Percentiles rank a stretch among this genome's conserved stretches.
Conservation (phyloP, 2,888 invertebrate genomes). For the Drosophila paramelanica region DNA sequence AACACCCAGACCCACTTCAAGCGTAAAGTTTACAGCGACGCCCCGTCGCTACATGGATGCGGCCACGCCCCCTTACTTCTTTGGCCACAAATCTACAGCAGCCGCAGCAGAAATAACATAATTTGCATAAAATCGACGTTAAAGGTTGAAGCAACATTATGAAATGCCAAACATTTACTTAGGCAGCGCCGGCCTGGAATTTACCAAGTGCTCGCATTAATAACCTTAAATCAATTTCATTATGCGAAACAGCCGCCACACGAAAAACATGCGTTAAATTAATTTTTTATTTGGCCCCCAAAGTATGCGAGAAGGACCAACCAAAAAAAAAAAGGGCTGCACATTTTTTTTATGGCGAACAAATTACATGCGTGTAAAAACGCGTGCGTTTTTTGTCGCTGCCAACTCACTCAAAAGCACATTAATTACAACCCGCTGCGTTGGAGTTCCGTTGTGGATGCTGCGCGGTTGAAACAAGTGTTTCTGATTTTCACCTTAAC, state of each 20-base stretch:
- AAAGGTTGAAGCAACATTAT: slow-evolving; percentile 82
- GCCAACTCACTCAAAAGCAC: slow-evolving; percentile 61
- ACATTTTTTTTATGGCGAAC: slow-evolving; percentile 58
- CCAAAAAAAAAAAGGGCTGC: slow-evolving; percentile 59
- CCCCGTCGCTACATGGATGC: slow-evolving; percentile 67
- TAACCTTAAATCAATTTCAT: slow-evolving; percentile 83
- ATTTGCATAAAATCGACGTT: slow-evolving; percentile 85
- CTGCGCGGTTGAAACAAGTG: slow-evolving; percentile 7
- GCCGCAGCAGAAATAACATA: slow-evolving; percentile 75
- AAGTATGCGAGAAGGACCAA: slow-evolving; percentile 41
- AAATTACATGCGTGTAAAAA: slow-evolving; percentile 76
- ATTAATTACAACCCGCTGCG: slow-evolving; percentile 70
- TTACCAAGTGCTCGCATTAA: slow-evolving; percentile 65
- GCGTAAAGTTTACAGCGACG: slow-evolving; percentile 62
- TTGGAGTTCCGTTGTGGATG: slow-evolving; percentile 2
- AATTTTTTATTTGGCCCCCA: slow-evolving; percentile 77
- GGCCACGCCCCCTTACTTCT: slow-evolving; percentile 56
- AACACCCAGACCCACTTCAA: slow-evolving; percentile 61
- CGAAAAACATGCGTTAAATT: slow-evolving; percentile 81
- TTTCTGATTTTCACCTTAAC: slow-evolving; percentile 8
- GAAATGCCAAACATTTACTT: slow-evolving; percentile 83
- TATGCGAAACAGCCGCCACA: slow-evolving; percentile 44
- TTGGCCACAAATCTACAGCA: slow-evolving; percentile 45
- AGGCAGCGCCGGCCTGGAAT: slow-evolving; percentile 55
- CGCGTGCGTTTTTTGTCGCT: slow-evolving; percentile 35